Evolutionary conservation across 2,797 vertebrate species (phyloP).

Genomic region (Holocentrus rufus): DNA sequence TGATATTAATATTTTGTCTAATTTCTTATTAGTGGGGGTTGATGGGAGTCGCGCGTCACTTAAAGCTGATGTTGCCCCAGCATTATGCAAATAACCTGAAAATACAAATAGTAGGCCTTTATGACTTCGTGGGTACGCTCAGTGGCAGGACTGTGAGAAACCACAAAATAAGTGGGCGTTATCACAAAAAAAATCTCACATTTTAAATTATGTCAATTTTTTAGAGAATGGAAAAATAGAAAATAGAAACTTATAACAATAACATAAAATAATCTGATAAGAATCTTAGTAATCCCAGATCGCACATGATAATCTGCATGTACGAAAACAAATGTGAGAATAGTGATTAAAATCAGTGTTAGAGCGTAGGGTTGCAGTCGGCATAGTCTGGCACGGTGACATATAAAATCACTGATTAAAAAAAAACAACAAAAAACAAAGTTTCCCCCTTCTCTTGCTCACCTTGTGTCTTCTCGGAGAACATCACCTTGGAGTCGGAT

Average conservation of each 20-base stretch:
- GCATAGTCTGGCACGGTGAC: neutral
- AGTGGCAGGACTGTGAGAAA: conserved; percentile 18
- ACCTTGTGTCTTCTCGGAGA: conserved; percentile 95
- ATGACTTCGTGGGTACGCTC: conserved; percentile 18
- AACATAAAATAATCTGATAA: too few relatives aligned
- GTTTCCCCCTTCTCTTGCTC: conserved; percentile 45
- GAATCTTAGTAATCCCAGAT: too few relatives aligned
- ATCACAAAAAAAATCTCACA: too few relatives aligned
- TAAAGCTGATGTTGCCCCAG: conserved; percentile 37
- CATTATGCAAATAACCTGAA: conserved; percentile 71
- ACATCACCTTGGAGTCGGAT: conserved; percentile 93
- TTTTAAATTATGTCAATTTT: too few relatives aligned
- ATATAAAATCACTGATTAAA: neutral
- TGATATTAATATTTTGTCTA: too few relatives aligned
- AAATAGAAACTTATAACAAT: conserved; percentile 19
- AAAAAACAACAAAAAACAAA: too few relatives aligned
- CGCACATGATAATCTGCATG: neutral
- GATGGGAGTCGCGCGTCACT: conserved; percentile 53
- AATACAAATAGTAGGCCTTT: conserved; percentile 46
- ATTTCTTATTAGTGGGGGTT: conserved; percentile 9
- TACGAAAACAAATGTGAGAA: too few relatives aligned
- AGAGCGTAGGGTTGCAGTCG: neutral
- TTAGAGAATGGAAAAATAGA: neutral
- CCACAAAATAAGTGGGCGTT: neutral
- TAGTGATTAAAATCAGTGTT: too few relatives aligned